These are phyloP conservation scores for Smittia sp. DNA, from an alignment of 2,888 invertebrate genomes.

Conservation along the genomic window DNA sequence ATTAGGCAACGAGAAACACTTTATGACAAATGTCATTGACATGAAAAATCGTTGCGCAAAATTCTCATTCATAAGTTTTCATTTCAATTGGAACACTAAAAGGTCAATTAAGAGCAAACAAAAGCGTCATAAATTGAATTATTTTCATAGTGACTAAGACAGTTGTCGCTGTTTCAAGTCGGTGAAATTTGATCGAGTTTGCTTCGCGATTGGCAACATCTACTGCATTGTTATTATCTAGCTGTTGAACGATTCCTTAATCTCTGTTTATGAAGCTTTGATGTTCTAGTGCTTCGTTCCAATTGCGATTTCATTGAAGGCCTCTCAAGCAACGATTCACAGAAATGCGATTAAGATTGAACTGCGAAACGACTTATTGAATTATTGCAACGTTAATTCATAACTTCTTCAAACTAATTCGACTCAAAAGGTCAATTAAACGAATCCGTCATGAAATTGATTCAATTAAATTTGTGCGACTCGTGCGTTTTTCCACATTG, in stretches of 20 bases:
- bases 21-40: not conserved
- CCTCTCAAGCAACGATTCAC: too few relatives aligned
- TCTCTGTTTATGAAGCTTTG: too few relatives aligned
- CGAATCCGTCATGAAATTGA: not conserved
- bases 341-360: too few relatives aligned
- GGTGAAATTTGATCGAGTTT: not conserved
- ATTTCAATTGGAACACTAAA: slow-evolving; percentile 7
- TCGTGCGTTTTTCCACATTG: not conserved
- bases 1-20: too few relatives aligned
- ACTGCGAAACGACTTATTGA: too few relatives aligned
- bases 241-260: too few relatives aligned
- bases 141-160: too few relatives aligned
- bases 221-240: too few relatives aligned
- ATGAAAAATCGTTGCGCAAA: slow-evolving; percentile 18
- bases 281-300: too few relatives aligned
- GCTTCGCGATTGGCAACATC: too few relatives aligned
- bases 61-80: slow-evolving; percentile 9
- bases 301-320: too few relatives aligned
- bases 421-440: not conserved
- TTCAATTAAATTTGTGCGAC: not conserved
- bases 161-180: too few relatives aligned
- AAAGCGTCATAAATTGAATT: not conserved
- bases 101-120: slow-evolving; percentile 22
- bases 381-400: not conserved
- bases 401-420: not conserved